Conservation (phyloP, 2,113 vertebrate genomes). For the Cyprinodon brontotheroides region DNA sequence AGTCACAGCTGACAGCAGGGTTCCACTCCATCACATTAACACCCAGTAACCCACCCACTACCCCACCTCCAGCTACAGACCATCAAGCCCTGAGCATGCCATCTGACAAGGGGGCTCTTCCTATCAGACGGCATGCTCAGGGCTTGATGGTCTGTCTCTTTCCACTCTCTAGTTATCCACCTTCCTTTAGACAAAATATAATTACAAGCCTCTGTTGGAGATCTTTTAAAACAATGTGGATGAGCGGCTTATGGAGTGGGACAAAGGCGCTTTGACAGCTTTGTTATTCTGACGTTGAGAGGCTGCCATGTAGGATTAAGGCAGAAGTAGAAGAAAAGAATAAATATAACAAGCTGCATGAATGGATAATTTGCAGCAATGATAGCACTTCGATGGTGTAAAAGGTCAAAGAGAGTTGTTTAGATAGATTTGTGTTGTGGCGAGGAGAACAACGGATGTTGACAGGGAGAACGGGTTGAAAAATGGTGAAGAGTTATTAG, state of each 20-base stretch:
- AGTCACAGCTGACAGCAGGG: constrained; percentile 65
- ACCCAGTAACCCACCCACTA: constrained; percentile 32
- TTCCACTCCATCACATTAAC: constrained; percentile 67
- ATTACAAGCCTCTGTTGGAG: constrained; percentile 36
- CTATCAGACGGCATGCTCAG: constrained; percentile 11
- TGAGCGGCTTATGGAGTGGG: constrained; percentile 12
- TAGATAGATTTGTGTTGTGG: constrained; percentile 41
- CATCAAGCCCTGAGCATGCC: constrained; percentile 38
- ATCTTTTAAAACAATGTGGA: constrained; percentile 60
- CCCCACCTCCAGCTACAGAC: constrained; percentile 41
- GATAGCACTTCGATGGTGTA: constrained; percentile 50
- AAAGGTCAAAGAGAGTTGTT: constrained; percentile 37
- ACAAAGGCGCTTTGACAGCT: constrained; percentile 49
- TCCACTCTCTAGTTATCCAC: constrained; percentile 58
- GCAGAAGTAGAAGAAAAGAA: constrained; percentile 28
- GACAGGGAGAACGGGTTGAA: constrained; percentile 62
- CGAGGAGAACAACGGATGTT: constrained; percentile 60
- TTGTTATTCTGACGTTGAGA: constrained; percentile 53
- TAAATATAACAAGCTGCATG: constrained; percentile 50
- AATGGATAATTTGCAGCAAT: constrained; percentile 54
- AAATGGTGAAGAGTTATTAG: constrained; percentile 70
- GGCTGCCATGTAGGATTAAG: constrained; percentile 23
- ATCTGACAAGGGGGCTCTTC: constrained; percentile 43
- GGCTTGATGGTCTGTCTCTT: background rate
- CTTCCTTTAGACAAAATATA: constrained; percentile 48